Percentiles rank a stretch among this genome's conserved stretches.
phyloP scores from a whole-genome alignment of 2,113 vertebrate genomes.

The Tupaia tana region DNA sequence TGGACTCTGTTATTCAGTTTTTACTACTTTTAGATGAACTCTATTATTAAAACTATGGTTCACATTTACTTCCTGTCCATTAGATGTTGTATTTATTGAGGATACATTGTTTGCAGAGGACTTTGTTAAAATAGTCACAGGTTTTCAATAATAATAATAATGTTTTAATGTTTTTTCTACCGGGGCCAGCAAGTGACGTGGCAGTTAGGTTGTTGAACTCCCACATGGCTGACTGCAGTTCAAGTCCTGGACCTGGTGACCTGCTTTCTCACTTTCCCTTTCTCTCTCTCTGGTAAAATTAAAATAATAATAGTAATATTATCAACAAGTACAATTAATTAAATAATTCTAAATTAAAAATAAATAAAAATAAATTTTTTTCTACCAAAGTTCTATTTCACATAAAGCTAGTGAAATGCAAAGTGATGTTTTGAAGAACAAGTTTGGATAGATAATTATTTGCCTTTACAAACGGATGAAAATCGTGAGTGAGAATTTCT shows the following conservation, averaged over 20 bases:
- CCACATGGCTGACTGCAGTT: no score
- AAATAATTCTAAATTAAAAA: no score
- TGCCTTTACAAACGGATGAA: neutral
- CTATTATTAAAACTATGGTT: constrained; percentile 29
- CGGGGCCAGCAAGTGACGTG: no score
- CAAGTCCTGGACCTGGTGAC: no score
- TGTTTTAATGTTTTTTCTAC: no score
- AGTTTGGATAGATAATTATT: constrained; percentile 28
- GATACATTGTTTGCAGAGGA: constrained; percentile 34
- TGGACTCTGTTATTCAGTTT: neutral
- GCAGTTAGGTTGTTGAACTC: no score
- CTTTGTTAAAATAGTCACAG: constrained; percentile 24
- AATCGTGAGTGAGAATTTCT: constrained; percentile 24
- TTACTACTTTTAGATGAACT: constrained; percentile 5
- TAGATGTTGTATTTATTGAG: neutral
- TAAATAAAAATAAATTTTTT: neutral
- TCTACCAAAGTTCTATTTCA: constrained; percentile 17
- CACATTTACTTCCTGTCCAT: neutral
- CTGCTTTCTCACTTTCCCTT: no score
- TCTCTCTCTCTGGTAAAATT: no score
- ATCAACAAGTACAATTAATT: no score
- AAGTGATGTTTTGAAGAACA: constrained; percentile 39
- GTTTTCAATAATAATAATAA: neutral
- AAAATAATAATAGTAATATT: no score
- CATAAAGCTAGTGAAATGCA: constrained; percentile 40